These are phyloP conservation scores for Tupaia tana DNA, from an alignment of 2,113 vertebrate genomes.

Conservation along the genomic window DNA sequence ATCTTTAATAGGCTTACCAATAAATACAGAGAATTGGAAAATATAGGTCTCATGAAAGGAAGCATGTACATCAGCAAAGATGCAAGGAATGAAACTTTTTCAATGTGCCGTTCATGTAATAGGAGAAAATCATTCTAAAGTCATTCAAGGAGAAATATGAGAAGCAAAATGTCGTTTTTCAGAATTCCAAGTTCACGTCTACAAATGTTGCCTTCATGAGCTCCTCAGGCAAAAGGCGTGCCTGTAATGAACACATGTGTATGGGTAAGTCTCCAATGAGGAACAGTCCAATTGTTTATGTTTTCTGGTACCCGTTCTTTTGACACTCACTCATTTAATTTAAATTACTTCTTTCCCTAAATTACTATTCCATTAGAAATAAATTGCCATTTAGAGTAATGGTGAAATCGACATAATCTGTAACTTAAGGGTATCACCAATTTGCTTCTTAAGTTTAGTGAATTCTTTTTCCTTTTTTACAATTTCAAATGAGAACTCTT, in stretches of 20 bases:
- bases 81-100: constrained; percentile 22
- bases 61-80: not conserved
- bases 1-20: constrained; percentile 11
- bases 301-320: constrained; percentile 11
- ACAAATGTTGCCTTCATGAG: constrained; percentile 18
- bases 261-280: constrained; percentile 19
- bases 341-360: constrained; percentile 51
- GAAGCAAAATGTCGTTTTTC: constrained; percentile 58
- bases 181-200: constrained; percentile 6
- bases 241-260: not conserved
- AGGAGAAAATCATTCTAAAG: constrained; percentile 32
- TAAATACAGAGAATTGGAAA: constrained; percentile 50
- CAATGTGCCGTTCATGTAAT: constrained; percentile 17
- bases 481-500: constrained; percentile 33
- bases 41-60: constrained; percentile 34
- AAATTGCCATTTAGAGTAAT: constrained; percentile 32
- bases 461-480: not conserved
- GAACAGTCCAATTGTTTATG: constrained; percentile 18
- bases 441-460: constrained; percentile 29
- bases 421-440: constrained; percentile 1
- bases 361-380: constrained; percentile 31
- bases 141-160: constrained; percentile 44
- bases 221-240: constrained; percentile 3
- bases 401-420: constrained; percentile 9
- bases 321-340: constrained; percentile 1